Percentiles rank a stretch among this genome's conserved stretches.
phyloP scores from a whole-genome alignment of 1,140 invertebrate genomes.

The Penaeus indicus region DNA sequence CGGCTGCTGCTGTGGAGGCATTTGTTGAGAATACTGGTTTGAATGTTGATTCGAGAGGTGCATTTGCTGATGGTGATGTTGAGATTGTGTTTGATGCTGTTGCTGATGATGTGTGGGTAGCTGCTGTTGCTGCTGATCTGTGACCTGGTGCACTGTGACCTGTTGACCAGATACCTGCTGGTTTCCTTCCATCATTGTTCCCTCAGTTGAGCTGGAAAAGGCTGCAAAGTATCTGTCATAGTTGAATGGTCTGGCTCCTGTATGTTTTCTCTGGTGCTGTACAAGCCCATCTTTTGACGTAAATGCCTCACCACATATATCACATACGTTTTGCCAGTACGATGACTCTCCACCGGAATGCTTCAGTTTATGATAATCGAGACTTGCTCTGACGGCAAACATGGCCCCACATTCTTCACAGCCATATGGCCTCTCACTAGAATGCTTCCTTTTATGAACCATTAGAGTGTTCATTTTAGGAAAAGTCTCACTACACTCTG shows the following conservation, averaged over 20 bases:
- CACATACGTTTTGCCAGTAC: constrained; percentile 55
- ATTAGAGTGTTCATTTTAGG: constrained; percentile 57
- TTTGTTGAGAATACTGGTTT: too few species aligned
- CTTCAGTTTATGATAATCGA: constrained; percentile 55
- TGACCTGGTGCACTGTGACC: constrained; percentile 1
- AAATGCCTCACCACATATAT: constrained; percentile 55
- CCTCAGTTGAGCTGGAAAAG: constrained; percentile 33
- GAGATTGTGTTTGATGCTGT: not conserved
- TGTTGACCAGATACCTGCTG: constrained; percentile 21
- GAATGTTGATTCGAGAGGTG: too few species aligned
- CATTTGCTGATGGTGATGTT: too few species aligned
- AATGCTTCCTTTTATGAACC: constrained; percentile 55
- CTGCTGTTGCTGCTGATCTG: constrained; percentile 35
- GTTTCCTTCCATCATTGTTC: not conserved
- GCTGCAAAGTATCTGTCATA: constrained; percentile 54
- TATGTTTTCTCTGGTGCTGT: constrained; percentile 53
- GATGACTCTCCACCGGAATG: constrained; percentile 46
- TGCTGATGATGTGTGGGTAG: constrained; percentile 36
- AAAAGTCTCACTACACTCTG: constrained; percentile 53
- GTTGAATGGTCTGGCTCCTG: constrained; percentile 48
- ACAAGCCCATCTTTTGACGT: constrained; percentile 55
- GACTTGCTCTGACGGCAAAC: constrained; percentile 51
- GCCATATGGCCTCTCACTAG: constrained; percentile 35
- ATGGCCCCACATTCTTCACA: constrained; percentile 52
- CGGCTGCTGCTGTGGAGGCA: constrained; percentile 8